Conservation (phyloP, 2,113 vertebrate genomes). For the Chloropsis hardwickii region DNA sequence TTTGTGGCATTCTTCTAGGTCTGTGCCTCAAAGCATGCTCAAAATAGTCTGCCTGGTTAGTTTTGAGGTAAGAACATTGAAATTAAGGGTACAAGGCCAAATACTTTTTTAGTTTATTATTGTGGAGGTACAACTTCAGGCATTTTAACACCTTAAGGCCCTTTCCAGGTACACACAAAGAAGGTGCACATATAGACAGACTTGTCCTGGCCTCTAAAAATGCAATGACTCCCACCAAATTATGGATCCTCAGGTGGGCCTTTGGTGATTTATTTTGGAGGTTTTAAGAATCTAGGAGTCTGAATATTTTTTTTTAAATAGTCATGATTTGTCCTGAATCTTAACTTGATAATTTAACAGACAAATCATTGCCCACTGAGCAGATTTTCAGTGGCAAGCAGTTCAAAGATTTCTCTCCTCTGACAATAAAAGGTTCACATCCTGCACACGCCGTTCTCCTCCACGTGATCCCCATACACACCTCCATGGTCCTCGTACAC, state of each 20-base stretch:
- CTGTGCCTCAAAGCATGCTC: not conserved
- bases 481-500: not conserved
- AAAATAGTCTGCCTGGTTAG: not conserved
- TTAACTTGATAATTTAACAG: not conserved
- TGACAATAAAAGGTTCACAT: not conserved
- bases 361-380: not conserved
- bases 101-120: not conserved
- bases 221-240: not conserved
- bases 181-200: not conserved
- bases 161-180: not conserved
- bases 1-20: not conserved
- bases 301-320: not conserved
- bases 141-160: not conserved
- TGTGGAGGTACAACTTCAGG: not conserved
- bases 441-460: not conserved
- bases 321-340: not conserved
- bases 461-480: not conserved
- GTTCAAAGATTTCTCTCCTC: not conserved
- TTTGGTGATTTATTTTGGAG: not conserved
- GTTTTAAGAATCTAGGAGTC: not conserved
- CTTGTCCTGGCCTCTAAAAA: not conserved
- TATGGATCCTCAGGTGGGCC: not conserved
- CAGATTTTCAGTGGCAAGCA: not conserved
- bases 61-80: not conserved
- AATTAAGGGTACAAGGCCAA: not conserved